Evolutionary conservation across 2,113 vertebrate genomes (phyloP).

Genomic region (Apeltes quadracus): DNA sequence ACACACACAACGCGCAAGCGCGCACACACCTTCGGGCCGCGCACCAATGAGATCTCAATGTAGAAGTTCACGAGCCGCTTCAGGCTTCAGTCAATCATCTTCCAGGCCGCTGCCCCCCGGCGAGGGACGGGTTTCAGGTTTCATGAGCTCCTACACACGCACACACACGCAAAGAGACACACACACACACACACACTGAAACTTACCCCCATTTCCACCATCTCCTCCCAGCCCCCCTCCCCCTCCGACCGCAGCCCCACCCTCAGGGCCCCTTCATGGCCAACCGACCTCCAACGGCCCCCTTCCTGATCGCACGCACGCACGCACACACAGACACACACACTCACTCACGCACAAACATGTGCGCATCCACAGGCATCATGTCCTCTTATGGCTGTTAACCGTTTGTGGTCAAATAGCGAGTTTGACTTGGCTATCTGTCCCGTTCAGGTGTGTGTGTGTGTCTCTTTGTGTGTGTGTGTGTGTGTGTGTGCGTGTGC

Average conservation of each 20-base stretch:
- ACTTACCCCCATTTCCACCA: conserved; percentile 61
- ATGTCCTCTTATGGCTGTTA: conserved; percentile 76
- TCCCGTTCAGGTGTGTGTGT: conserved; percentile 70
- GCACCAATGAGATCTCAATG: conserved; percentile 3
- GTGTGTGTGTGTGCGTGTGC: conserved; percentile 7
- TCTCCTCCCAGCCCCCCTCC: conserved; percentile 38
- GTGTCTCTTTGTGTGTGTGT: conserved; percentile 25
- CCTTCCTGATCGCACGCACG: conserved; percentile 79
- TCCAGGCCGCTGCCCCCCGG: conserved; percentile 9
- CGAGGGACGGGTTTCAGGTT: conserved; percentile 47
- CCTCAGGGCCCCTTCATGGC: conserved; percentile 77
- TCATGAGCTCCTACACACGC: conserved; percentile 30
- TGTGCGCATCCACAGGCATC: conserved; percentile 62
- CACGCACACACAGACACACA: conserved; percentile 22
- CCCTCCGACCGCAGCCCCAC: conserved; percentile 70
- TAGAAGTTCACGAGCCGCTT: conserved; percentile 9
- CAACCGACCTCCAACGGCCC: conserved; percentile 82
- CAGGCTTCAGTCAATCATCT: conserved; percentile 33
- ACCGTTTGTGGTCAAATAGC: conserved; percentile 80
- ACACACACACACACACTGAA: conserved; percentile 43
- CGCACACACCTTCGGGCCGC: not conserved
- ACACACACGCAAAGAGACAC: conserved; percentile 10
- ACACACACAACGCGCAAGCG: conserved; percentile 19
- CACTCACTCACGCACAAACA: conserved; percentile 37
- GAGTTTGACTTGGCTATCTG: conserved; percentile 76